Base-by-base conservation (phyloP, 2,113 vertebrate genomes). In the Myrmecophaga tridactyla region DNA sequence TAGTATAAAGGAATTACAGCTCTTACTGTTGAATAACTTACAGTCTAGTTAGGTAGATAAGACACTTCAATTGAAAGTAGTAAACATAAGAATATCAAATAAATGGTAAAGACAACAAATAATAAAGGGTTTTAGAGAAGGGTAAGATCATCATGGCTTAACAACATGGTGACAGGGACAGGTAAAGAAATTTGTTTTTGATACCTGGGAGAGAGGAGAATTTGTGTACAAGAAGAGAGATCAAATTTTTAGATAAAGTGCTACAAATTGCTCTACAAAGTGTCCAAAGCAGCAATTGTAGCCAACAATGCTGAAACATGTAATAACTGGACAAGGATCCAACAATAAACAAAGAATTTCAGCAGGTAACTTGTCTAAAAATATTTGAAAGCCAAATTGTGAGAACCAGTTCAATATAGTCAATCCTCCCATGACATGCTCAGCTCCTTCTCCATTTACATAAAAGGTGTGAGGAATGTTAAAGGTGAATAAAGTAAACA, bases 11-110 rank as follows among this genome's bases (percentile, higher is more conserved):
- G 62, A 69, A 77, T 25, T 83, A 34, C 3, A 72, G 11, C 6
- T 73, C 15, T 89, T 95, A 41, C 69, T 18, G 11, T 94, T 94
- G 23, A 89, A 67, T 39, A 90, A 75, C 7, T 78, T 92, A 77
- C 1, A 77, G 8, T 46, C 8, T 86, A n/a, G 6, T 72, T 90
- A 86, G 4, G 23, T 25, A 63, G 31, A 83, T 7, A 86, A 86
- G 21, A 53, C n/a, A 53, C 21, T 63, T 21, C 13, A 81, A 73
- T 76, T 81, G 7, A 78, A 78, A 73, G 5, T 14, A 63, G 9
- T 69, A 67, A 43, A 85, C 77, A 48, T 48, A 78, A 3, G 1
- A 78, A 14, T 69, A 27, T 75, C 39, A 86, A n/a, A 81, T 87
- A 60, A 88, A 92, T 58, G 31, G 60, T 46, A 36, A 81, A 84